Conservation (phyloP, 2,888 invertebrate genomes). For the Alloplasta piceator region DNA sequence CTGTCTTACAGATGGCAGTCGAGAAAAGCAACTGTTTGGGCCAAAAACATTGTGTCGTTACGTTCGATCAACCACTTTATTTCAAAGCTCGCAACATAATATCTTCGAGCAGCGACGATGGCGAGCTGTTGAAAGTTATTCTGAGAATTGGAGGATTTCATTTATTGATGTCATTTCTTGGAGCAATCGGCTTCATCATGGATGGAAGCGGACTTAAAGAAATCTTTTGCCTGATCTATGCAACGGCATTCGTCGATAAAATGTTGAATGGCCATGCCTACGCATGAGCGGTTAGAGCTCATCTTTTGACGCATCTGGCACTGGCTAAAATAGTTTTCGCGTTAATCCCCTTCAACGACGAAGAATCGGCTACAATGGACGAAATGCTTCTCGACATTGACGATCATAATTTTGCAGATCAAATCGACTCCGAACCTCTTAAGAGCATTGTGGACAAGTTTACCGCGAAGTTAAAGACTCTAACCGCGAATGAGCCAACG, state of each 20-base stretch:
- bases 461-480: too few relatives aligned
- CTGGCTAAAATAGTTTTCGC: constrained; percentile 53
- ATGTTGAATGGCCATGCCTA: constrained; percentile 73
- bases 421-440: too few relatives aligned
- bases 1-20: constrained; percentile 53
- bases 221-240: constrained; percentile 68
- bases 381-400: too few relatives aligned
- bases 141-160: constrained; percentile 73
- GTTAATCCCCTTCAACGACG: too few relatives aligned
- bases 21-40: constrained; percentile 60
- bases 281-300: constrained; percentile 70
- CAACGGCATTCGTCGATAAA: constrained; percentile 68
- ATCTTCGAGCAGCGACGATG: constrained; percentile 11
- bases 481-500: too few relatives aligned
- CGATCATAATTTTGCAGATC: too few relatives aligned
- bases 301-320: constrained; percentile 68
- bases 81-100: constrained; percentile 59
- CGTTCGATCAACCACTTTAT: constrained; percentile 73
- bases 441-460: too few relatives aligned
- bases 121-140: constrained; percentile 46
- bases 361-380: too few relatives aligned
- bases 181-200: constrained; percentile 70
- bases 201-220: constrained; percentile 71
- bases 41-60: constrained; percentile 65
- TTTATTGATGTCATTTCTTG: constrained; percentile 70